Percentiles rank a stretch among this genome's conserved stretches.
Conservation (phyloP, 1,140 invertebrate species). For the Drosophila miranda region DNA sequence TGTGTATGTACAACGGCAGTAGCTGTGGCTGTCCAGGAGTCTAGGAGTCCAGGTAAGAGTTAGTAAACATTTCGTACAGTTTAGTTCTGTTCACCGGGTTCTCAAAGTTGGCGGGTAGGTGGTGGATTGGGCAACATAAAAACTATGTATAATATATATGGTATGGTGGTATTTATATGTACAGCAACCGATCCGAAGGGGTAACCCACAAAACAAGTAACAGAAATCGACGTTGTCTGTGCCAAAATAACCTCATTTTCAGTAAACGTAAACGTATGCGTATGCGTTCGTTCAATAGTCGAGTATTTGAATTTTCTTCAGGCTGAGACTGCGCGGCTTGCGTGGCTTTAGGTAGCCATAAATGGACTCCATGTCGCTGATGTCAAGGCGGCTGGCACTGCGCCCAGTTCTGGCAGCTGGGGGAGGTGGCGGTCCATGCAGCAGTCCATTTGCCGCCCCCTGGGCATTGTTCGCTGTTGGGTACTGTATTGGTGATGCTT, state of each 20-base stretch:
- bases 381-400: conserved; percentile 75
- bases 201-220: conserved; percentile 33
- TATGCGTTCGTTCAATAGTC: conserved; percentile 62
- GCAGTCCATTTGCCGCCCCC: conserved; percentile 29
- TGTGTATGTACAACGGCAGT: conserved; percentile 47
- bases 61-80: conserved; percentile 67
- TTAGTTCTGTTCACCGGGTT: conserved; percentile 54
- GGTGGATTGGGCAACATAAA: conserved; percentile 1
- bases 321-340: conserved; percentile 78
- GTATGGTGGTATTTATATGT: conserved; percentile 23
- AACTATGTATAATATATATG: conserved; percentile 9
- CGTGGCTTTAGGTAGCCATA: conserved; percentile 82
- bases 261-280: conserved; percentile 21
- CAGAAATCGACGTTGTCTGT: conserved; percentile 42
- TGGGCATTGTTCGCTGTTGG: conserved; percentile 58
- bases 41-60: conserved; percentile 66
- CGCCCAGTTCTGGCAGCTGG: conserved; percentile 61
- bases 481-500: conserved; percentile 31
- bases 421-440: conserved; percentile 30
- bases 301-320: conserved; percentile 81
- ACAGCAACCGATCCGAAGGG: conserved; percentile 31
- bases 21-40: conserved; percentile 56
- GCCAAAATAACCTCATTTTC: conserved; percentile 68
- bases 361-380: conserved; percentile 82
- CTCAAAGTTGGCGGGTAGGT: neutral